Conservation (phyloP, 2,797 vertebrate species). For the Dermochelys coriacea region DNA sequence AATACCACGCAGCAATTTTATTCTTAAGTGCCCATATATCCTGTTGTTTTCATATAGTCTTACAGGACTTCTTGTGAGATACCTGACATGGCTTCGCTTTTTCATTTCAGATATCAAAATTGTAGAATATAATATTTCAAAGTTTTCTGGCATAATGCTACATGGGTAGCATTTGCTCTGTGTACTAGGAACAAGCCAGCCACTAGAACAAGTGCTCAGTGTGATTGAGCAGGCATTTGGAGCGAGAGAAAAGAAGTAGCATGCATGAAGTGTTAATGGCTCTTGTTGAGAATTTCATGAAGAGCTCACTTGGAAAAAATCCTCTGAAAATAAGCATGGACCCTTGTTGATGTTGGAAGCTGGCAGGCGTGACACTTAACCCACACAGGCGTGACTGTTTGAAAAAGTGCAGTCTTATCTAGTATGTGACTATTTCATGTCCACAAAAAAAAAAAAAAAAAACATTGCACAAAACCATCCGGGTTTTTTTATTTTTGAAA, state of each 20-base stretch:
- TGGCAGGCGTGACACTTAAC: slow-evolving; percentile 24
- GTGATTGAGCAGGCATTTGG: slow-evolving; percentile 16
- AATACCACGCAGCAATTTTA: background rate
- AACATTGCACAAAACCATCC: slow-evolving; percentile 35
- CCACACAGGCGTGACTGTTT: background rate
- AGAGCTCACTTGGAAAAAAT: background rate
- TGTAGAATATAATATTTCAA: too few species aligned
- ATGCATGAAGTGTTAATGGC: slow-evolving; percentile 11
- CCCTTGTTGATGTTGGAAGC: slow-evolving; percentile 22
- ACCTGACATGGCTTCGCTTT: background rate
- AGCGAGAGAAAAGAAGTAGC: background rate
- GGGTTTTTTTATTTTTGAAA: slow-evolving; percentile 19
- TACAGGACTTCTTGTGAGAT: background rate
- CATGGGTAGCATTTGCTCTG: slow-evolving; percentile 19
- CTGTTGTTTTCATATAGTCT: background rate
- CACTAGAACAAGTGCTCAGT: slow-evolving; percentile 10
- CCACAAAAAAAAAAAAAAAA: background rate
- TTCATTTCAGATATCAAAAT: background rate
- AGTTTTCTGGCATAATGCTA: background rate
- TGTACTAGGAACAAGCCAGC: background rate
- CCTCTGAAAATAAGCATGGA: background rate
- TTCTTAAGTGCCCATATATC: background rate
- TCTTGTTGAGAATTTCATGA: slow-evolving; percentile 18
- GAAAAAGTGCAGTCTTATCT: background rate
- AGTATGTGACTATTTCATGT: background rate